Evolutionary conservation across 2,888 invertebrate species (phyloP), one percentile per base, ranked within the genome.

Genomic region (Conchocele bisecta): DNA sequence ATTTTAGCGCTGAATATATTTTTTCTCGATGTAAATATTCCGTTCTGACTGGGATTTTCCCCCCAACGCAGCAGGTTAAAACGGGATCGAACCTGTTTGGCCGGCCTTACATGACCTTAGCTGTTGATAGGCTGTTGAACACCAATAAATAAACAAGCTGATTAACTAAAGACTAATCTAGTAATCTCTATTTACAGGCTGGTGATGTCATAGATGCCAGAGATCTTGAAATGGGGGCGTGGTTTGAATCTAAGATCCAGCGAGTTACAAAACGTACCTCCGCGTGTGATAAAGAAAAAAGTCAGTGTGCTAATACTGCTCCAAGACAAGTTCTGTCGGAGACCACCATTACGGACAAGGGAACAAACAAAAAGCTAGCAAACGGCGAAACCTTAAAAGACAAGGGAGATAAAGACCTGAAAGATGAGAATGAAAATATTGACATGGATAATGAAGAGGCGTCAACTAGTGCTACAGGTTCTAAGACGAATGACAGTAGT

Each of bases 151-250:
- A n/a, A n/a, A n/a, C n/a, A n/a, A n/a, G n/a, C n/a, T n/a, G n/a
- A n/a, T n/a, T n/a, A n/a, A n/a, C n/a, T n/a, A n/a, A n/a, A n/a
- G n/a, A n/a, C n/a, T n/a, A n/a, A n/a, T n/a, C n/a, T n/a, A n/a
- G n/a, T n/a, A n/a, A n/a, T 11, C n/a, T 35, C n/a, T 13, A 11
- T 24, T 78, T 74, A 44, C 59, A 92, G 91, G 75, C 91, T 57
- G 95, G 94, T 24, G 95, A 96, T 88, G 89, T 94, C 0, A 91
- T 96, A 63, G 96, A 96, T 89, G 93, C 93, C 56, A 92, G 93
- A 65, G 93, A 94, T 83, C 86, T 89, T n/a, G 92, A 92, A 54
- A 92, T 93, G 83, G 95, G 95, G 7, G 94, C 94, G 9, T 96
- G 96, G 96, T 94, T 94, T 89, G 95, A 96, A 91, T 95, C 94